Evolutionary conservation across 2,797 vertebrate species (phyloP).

Genomic region (Spheniscus humboldti): DNA sequence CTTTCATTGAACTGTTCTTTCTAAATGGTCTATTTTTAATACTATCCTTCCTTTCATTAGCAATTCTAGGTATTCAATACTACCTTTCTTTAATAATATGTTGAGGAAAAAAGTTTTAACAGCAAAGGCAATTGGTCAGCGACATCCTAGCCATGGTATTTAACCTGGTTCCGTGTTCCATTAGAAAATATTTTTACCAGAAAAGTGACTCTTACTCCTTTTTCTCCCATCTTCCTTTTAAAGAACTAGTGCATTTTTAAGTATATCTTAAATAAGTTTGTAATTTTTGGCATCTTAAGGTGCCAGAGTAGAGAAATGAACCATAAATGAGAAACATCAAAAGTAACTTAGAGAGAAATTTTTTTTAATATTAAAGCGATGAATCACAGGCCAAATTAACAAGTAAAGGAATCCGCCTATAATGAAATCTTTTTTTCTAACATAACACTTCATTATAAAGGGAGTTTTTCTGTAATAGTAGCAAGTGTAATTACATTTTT

Average conservation of each 20-base stretch:
- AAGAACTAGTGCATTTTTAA: constrained; percentile 69
- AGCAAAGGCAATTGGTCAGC: neutral
- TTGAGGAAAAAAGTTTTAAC: neutral
- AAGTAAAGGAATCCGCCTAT: constrained; percentile 77
- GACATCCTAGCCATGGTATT: neutral
- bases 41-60: neutral
- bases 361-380: constrained; percentile 80
- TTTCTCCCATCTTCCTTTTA: constrained; percentile 31
- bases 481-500: constrained; percentile 85
- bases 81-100: neutral
- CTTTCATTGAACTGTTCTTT: neutral
- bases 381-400: constrained; percentile 82
- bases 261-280: constrained; percentile 75
- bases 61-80: neutral
- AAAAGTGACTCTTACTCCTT: neutral
- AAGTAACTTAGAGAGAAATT: constrained; percentile 77
- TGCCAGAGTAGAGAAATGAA: constrained; percentile 73
- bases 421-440: constrained; percentile 82
- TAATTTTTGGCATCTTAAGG: constrained; percentile 74
- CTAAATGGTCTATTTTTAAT: neutral
- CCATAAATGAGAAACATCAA: constrained; percentile 82
- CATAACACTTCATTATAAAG: constrained; percentile 84
- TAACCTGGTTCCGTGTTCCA: neutral
- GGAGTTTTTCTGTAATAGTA: constrained; percentile 82
- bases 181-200: neutral